Evolutionary conservation across 2,797 vertebrate species (phyloP).

Genomic region (Astyanax mexicanus): DNA sequence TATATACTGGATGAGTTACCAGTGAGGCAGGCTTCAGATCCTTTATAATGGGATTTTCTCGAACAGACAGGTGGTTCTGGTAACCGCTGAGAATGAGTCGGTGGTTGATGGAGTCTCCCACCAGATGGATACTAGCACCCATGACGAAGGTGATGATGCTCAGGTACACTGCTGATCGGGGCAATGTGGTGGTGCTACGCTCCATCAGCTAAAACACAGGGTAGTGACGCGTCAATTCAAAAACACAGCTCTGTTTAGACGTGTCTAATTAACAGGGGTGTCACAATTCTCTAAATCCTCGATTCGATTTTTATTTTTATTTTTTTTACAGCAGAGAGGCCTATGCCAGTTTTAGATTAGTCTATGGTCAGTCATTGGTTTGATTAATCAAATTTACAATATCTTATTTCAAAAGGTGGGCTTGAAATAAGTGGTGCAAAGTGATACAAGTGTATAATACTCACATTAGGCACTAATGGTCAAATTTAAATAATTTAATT

Average conservation of each 20-base stretch:
- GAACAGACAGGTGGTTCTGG: constrained; percentile 94
- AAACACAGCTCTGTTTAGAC: background rate
- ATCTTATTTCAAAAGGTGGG: too few species aligned
- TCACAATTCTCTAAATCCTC: too few species aligned
- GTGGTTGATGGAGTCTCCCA: constrained; percentile 96
- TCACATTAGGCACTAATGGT: too few species aligned
- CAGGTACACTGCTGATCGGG: constrained; percentile 86
- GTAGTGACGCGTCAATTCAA: background rate
- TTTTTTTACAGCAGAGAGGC: too few species aligned
- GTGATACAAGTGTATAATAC: too few species aligned
- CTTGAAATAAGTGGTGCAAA: too few species aligned
- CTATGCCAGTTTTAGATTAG: too few species aligned
- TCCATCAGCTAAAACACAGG: constrained; percentile 85
- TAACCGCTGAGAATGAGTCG: constrained; percentile 96
- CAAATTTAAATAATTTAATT: too few species aligned
- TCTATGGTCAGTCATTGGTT: too few species aligned
- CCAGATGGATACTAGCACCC: constrained; percentile 98
- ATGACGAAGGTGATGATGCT: constrained; percentile 96
- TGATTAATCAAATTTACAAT: too few species aligned
- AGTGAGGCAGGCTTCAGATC: constrained; percentile 90
- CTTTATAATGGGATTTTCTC: constrained; percentile 96
- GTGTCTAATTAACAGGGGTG: too few species aligned
- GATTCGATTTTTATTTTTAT: too few species aligned
- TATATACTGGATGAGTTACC: constrained; percentile 79
- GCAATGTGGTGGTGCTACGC: constrained; percentile 84